These are phyloP conservation scores for Tachystola acroxantha DNA, from an alignment of 2,888 invertebrate genomes.

Conservation along the genomic window DNA sequence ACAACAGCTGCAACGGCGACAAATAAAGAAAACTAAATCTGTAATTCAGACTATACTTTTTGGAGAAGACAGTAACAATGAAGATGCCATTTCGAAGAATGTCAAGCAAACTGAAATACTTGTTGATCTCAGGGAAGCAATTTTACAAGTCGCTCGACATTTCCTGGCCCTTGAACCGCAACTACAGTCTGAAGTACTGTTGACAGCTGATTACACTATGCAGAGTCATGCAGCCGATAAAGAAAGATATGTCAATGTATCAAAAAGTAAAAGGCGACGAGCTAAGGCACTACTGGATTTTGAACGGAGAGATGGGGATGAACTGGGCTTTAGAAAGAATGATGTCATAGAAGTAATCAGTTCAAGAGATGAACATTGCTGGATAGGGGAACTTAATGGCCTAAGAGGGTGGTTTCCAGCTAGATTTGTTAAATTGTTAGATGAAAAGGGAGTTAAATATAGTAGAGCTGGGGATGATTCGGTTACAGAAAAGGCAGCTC, in stretches of 20 bases:
- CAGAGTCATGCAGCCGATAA: constrained; percentile 97
- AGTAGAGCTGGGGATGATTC: constrained; percentile 97
- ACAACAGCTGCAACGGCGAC: constrained; percentile 91
- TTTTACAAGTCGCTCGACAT: constrained; percentile 93
- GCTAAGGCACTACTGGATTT: constrained; percentile 98
- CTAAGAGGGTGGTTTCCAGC: constrained; percentile 98
- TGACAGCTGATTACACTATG: constrained; percentile 96
- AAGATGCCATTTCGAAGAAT: constrained; percentile 95
- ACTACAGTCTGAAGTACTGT: constrained; percentile 85
- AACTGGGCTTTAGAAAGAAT: constrained; percentile 98
- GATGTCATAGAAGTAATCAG: constrained; percentile 98
- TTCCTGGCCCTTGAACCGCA: constrained; percentile 96
- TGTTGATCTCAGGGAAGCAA: constrained; percentile 97
- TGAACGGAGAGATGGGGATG: constrained; percentile 98
- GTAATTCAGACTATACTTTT: constrained; percentile 93
- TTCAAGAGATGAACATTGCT: constrained; percentile 98
- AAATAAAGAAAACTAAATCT: constrained; percentile 94
- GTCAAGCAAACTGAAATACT: constrained; percentile 98
- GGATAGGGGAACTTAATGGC: constrained; percentile 98
- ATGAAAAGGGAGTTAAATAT: constrained; percentile 88
- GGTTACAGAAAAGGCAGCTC: constrained; percentile 97
- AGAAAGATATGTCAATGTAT: constrained; percentile 96
- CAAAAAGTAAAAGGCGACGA: constrained; percentile 89
- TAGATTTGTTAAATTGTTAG: constrained; percentile 96
- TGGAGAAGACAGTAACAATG: constrained; percentile 87